phyloP scores from a whole-genome alignment of 2,797 vertebrate genomes.

The Chiloscyllium punctatum region DNA sequence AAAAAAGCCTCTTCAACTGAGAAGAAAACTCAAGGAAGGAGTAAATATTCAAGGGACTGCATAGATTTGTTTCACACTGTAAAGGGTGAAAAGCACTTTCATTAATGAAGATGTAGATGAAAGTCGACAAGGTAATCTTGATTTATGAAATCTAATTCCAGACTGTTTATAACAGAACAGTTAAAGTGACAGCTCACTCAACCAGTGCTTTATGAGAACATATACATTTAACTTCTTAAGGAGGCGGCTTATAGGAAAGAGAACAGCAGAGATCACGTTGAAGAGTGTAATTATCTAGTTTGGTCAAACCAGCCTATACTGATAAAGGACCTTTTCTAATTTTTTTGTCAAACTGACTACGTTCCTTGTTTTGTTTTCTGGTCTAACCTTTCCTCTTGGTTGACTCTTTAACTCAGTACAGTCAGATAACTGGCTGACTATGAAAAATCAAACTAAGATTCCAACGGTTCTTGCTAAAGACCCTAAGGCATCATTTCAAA shows the following conservation, averaged over 20 bases:
- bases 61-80: neutral
- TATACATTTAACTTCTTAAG: neutral
- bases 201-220: neutral
- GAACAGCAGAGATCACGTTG: neutral
- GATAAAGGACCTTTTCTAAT: neutral
- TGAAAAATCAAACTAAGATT: neutral
- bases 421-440: neutral
- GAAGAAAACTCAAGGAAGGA: neutral
- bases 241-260: neutral
- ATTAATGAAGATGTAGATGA: conserved; percentile 4
- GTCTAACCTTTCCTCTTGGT: neutral
- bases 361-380: neutral
- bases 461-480: neutral
- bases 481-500: neutral
- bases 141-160: conserved; percentile 22
- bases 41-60: neutral
- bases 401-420: neutral
- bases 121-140: conserved; percentile 12
- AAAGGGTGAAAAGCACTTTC: neutral
- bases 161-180: conserved; percentile 3
- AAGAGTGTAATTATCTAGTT: neutral
- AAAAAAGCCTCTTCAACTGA: neutral
- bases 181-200: conserved; percentile 16
- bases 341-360: neutral
- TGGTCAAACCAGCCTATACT: neutral